Percentiles rank a stretch among this genome's conserved stretches.
Conservation (phyloP, 2,888 invertebrate genomes). For the Dysmachus trigonus region DNA sequence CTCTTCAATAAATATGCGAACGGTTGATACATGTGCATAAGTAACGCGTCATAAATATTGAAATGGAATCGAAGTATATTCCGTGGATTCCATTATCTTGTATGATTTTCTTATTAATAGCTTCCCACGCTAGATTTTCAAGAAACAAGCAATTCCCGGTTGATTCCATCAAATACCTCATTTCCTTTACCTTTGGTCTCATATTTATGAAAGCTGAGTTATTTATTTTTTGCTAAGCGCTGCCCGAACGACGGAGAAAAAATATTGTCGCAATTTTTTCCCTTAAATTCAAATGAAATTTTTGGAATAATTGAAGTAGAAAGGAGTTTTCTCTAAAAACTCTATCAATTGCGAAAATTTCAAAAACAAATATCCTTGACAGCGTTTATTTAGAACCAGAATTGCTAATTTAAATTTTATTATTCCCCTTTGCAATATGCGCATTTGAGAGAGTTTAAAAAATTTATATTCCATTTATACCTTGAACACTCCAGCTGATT, state of each 20-base stretch:
- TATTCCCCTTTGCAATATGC: neutral
- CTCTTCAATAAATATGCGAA: neutral
- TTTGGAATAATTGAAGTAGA: neutral
- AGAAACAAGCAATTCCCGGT: neutral
- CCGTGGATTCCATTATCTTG: neutral
- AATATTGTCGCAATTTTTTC: neutral
- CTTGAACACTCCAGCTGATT: neutral
- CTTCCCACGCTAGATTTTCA: neutral
- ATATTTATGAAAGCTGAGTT: neutral
- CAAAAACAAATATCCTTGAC: neutral
- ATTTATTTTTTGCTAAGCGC: neutral
- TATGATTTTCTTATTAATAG: neutral
- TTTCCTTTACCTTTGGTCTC: neutral
- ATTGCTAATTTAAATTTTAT: neutral
- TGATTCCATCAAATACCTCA: neutral
- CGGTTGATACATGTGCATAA: neutral
- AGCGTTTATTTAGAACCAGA: neutral
- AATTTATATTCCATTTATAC: neutral
- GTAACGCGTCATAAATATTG: neutral
- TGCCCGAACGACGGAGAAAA: neutral
- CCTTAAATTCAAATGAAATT: neutral
- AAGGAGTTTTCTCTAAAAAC: neutral
- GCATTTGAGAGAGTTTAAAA: neutral
- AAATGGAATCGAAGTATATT: neutral
- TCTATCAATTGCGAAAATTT: neutral